Evolutionary conservation across 2,797 vertebrate genomes (phyloP).

Genomic region (Mus spretus): DNA sequence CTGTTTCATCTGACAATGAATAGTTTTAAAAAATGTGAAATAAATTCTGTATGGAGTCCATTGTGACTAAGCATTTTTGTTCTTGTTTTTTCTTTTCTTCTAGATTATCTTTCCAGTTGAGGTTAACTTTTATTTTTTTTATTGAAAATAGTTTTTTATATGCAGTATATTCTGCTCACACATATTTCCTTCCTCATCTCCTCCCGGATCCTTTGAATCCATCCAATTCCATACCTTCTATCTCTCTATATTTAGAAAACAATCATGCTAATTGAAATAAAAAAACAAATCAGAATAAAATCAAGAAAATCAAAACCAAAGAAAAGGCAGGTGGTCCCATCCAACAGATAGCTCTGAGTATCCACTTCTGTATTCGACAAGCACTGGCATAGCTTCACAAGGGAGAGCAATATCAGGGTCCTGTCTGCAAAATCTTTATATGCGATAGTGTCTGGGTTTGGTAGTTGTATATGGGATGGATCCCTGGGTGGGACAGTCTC

Average conservation of each 20-base stretch:
- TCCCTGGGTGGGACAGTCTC: no score
- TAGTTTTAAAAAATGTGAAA: neutral
- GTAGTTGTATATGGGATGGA: no score
- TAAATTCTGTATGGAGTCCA: neutral
- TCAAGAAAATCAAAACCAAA: neutral
- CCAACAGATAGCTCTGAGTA: no score
- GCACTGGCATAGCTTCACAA: no score
- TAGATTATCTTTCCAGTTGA: neutral
- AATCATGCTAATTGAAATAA: neutral
- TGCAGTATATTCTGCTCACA: neutral
- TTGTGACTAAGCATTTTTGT: neutral
- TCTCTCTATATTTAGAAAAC: neutral
- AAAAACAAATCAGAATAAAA: neutral
- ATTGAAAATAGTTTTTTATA: neutral
- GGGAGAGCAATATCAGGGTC: no score
- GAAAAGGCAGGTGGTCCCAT: neutral
- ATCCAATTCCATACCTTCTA: neutral
- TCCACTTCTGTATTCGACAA: no score
- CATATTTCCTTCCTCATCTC: neutral
- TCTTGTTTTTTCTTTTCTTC: constrained; percentile 52
- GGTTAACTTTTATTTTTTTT: neutral
- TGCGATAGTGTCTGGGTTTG: no score
- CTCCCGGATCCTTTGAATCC: neutral
- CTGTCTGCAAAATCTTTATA: no score
- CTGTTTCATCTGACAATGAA: neutral